Evolutionary conservation across 2,113 vertebrate species (phyloP).

Genomic region (Phalacrocorax aristotelis): DNA sequence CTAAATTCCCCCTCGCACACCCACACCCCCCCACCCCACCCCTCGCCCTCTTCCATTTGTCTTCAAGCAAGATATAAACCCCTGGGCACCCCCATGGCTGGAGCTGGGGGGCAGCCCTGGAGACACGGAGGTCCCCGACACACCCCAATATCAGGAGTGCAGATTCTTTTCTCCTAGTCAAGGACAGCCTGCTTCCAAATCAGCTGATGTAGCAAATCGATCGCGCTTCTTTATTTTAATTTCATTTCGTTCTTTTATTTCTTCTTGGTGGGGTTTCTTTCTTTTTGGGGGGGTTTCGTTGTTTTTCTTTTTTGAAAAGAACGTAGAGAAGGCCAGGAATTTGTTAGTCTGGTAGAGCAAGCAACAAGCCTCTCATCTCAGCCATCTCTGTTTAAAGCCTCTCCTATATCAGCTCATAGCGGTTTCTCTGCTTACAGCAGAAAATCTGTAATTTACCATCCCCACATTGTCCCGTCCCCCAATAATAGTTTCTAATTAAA

Average conservation of each 20-base stretch:
- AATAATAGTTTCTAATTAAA: not conserved
- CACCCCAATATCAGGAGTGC: rapidly evolving
- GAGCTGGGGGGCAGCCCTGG: not conserved
- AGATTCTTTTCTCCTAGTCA: not conserved
- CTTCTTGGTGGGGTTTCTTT: not conserved
- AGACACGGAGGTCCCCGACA: rapidly evolving
- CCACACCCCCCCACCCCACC: not conserved
- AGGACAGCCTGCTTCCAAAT: not conserved
- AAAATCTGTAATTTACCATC: not conserved
- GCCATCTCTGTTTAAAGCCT: not conserved
- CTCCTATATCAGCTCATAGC: not conserved
- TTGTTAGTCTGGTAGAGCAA: not conserved
- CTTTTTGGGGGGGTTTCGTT: no score
- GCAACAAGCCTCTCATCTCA: not conserved
- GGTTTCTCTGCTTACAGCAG: not conserved
- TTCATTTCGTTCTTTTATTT: not conserved
- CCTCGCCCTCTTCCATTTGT: not conserved
- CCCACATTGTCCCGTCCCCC: not conserved
- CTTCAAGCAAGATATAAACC: not conserved
- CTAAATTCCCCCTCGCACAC: not conserved
- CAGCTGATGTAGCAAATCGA: rapidly evolving
- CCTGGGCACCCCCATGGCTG: rapidly evolving
- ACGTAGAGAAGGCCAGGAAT: not conserved
- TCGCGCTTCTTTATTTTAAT: rapidly evolving
- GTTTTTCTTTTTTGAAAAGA: no score